Percentiles rank a stretch among this genome's conserved stretches.
phyloP scores from a whole-genome alignment of 2,888 invertebrate genomes.

The Eretmocerus hayati region DNA sequence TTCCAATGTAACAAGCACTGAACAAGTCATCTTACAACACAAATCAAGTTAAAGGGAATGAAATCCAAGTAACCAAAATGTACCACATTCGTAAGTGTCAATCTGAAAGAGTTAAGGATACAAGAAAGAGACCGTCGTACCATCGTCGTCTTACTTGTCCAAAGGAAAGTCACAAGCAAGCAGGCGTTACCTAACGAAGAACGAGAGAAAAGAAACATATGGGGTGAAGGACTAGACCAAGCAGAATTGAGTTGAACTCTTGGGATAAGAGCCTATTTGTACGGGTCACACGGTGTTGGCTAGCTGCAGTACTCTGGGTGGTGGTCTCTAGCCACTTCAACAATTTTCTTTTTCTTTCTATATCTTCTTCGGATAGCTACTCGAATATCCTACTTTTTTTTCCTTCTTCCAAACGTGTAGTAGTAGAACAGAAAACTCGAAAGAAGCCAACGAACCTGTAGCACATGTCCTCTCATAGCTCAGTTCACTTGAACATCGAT shows the following conservation, averaged over 20 bases:
- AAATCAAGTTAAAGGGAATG: too few species aligned
- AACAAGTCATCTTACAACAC: too few species aligned
- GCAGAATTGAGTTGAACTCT: too few species aligned
- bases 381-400: neutral
- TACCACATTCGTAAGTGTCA: constrained; percentile 18
- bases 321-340: constrained; percentile 13
- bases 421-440: too few species aligned
- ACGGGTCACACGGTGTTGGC: neutral
- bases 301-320: constrained; percentile 13
- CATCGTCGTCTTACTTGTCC: constrained; percentile 7
- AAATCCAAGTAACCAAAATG: too few species aligned
- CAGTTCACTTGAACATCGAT: too few species aligned
- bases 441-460: too few species aligned
- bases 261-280: constrained; percentile 18
- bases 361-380: neutral
- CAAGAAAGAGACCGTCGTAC: too few species aligned
- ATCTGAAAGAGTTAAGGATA: constrained; percentile 24
- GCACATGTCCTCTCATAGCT: too few species aligned
- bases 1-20: too few species aligned
- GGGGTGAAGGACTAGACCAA: constrained; percentile 5
- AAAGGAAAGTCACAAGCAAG: constrained; percentile 18
- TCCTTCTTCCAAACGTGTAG: too few species aligned
- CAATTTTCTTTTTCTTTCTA: constrained; percentile 19
- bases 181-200: constrained; percentile 12
- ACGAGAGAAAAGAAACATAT: constrained; percentile 18